A percentile compares a stretch with the other conserved stretches of the same genome.
Evolutionary conservation across 1,140 invertebrate species (phyloP).

Genomic region (Brachionus asplanchnoidis): DNA sequence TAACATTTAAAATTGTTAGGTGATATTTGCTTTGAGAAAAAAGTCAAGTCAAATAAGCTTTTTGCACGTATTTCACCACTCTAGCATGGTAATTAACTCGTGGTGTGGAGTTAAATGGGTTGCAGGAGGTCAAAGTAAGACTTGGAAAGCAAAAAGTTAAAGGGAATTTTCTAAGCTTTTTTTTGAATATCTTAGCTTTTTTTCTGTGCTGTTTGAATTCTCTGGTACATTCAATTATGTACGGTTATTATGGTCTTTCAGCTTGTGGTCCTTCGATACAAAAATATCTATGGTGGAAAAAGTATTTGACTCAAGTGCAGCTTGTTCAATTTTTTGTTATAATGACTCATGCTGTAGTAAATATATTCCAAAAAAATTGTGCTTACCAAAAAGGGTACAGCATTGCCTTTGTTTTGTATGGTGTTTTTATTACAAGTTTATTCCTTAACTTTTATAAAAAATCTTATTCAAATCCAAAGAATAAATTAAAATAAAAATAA

Average conservation of each 20-base stretch:
- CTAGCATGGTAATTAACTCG: slow-evolving; percentile 55
- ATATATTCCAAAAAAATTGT: slow-evolving; percentile 32
- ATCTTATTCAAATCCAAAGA: not conserved
- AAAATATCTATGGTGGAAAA: slow-evolving; percentile 59
- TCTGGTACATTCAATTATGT: slow-evolving; percentile 74
- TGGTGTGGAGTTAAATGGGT: slow-evolving; percentile 51
- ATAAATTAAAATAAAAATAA: not conserved
- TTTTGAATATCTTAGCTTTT: not conserved
- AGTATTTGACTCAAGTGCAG: slow-evolving; percentile 54
- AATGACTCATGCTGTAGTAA: slow-evolving; percentile 37
- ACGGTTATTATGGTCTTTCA: slow-evolving; percentile 68
- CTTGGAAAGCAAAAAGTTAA: not conserved
- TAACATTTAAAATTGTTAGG: not conserved
- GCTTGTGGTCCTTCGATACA: slow-evolving; percentile 58
- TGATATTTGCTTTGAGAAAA: slow-evolving; percentile 63
- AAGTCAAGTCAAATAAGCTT: slow-evolving; percentile 70
- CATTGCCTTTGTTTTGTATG: slow-evolving; percentile 33
- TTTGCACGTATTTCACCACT: slow-evolving; percentile 68
- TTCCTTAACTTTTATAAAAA: slow-evolving; percentile 38
- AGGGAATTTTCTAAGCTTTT: not conserved
- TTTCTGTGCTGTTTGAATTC: slow-evolving; percentile 63
- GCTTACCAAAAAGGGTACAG: slow-evolving; percentile 30
- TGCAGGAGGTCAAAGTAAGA: slow-evolving; percentile 45
- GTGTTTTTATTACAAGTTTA: slow-evolving; percentile 22
- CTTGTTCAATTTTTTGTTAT: slow-evolving; percentile 44